Evolutionary conservation across 2,888 invertebrate genomes (phyloP).

Genomic region (Chrysina gloriosa): DNA sequence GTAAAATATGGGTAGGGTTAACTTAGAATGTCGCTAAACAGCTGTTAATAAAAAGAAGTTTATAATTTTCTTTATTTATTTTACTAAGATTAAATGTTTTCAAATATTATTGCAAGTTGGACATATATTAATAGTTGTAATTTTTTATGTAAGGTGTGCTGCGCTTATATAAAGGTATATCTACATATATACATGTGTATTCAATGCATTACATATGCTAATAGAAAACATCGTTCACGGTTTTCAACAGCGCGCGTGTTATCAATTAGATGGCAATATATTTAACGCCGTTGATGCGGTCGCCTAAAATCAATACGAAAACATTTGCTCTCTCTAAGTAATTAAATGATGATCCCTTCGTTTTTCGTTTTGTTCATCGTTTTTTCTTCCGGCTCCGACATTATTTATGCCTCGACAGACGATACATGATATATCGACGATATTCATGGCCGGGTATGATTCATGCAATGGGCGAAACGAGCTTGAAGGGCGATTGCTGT

Average conservation of each 20-base stretch:
- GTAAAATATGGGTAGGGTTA: too few species aligned
- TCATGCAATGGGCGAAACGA: conserved; percentile 38
- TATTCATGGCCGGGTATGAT: conserved; percentile 43
- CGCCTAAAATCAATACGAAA: conserved; percentile 28
- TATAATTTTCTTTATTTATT: too few species aligned
- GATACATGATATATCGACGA: conserved; percentile 37
- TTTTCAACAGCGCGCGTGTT: conserved; percentile 30
- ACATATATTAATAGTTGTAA: not conserved
- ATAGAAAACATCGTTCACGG: conserved; percentile 9
- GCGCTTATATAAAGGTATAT: not conserved
- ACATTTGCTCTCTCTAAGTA: conserved; percentile 13
- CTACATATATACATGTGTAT: not conserved
- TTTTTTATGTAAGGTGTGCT: not conserved
- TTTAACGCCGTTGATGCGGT: conserved; percentile 9
- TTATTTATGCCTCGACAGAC: conserved; percentile 29
- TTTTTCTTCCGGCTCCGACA: conserved; percentile 1
- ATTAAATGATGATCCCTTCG: conserved; percentile 34
- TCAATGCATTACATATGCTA: conserved; percentile 24
- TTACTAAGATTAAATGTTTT: not conserved
- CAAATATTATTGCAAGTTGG: not conserved
- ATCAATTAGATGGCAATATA: conserved; percentile 26
- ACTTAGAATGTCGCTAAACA: too few species aligned
- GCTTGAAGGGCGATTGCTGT: conserved; percentile 47
- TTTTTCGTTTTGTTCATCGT: not conserved
- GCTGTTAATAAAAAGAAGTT: too few species aligned